A percentile compares a stretch with the other conserved stretches of the same genome.
phyloP scores from a whole-genome alignment of 1,140 invertebrate genomes.

The Drosophila repletoides region DNA sequence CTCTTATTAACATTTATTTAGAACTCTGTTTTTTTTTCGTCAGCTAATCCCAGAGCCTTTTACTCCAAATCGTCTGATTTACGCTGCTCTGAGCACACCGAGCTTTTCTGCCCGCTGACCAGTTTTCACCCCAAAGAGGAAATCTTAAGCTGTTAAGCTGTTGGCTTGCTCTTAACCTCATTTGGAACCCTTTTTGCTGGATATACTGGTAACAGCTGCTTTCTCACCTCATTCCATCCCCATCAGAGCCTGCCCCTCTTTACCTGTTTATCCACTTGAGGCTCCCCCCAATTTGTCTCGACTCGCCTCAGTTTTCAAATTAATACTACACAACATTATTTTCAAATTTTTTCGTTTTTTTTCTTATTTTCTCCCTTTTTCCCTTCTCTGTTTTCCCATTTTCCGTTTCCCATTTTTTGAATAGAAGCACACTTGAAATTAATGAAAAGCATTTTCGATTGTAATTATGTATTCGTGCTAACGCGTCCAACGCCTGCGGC shows the following conservation, averaged over 20 bases:
- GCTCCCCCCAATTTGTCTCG: neutral
- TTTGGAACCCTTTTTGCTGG: slow-evolving; percentile 30
- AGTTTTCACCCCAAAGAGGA: neutral
- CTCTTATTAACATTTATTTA: neutral
- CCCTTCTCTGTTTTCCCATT: neutral
- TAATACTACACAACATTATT: slow-evolving; percentile 67
- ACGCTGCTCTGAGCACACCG: neutral
- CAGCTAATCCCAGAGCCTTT: slow-evolving; percentile 1
- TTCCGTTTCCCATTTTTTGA: slow-evolving; percentile 8
- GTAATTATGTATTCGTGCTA: slow-evolving; percentile 77
- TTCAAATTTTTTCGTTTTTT: slow-evolving; percentile 33
- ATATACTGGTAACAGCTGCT: slow-evolving; percentile 4
- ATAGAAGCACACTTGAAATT: slow-evolving; percentile 70
- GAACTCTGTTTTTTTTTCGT: neutral
- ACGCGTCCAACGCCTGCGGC: slow-evolving; percentile 45
- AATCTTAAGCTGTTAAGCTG: slow-evolving; percentile 52
- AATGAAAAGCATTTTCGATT: slow-evolving; percentile 80
- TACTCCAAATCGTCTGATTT: slow-evolving; percentile 29
- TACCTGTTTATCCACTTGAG: slow-evolving; percentile 6
- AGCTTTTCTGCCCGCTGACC: neutral
- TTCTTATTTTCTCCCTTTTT: neutral
- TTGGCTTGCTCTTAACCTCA: slow-evolving; percentile 51
- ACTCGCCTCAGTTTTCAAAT: slow-evolving; percentile 46
- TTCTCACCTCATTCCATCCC: neutral
- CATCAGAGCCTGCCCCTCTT: neutral